Base-by-base conservation (phyloP, 2,888 invertebrate species). In the Chrysomela aeneicollis region DNA sequence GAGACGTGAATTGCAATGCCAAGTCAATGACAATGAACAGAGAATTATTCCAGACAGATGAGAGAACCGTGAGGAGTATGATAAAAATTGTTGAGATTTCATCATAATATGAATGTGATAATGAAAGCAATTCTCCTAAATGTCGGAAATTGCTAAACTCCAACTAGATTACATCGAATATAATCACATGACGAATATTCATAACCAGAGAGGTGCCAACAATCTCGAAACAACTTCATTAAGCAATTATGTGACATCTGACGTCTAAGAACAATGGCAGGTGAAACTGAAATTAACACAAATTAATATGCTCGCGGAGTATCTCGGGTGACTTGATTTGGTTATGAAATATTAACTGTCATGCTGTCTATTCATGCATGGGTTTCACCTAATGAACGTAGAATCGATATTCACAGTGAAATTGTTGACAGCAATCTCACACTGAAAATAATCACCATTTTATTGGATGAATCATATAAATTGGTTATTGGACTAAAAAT, bases 341-440 rank as follows among this genome's bases (percentile, higher is more conserved):
- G 77, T 78, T 78, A 79, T 81, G 77, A 80, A 81, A 79, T 80
- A 80, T 81, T 81, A 77, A 81, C 73, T 74, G 71, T 76, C 76
- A 72, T 74, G 22, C 59, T 61, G 58, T 64, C 65, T 64, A 68
- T 65, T 65, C 63, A 65, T 68, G 68, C 68, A 68, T 68, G 63
- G 54, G 47, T 55, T 52, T 61, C 53, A 32, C 10, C 9, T 42
- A 42, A 42, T 42, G 8, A 42, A 15, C 42, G 15, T 42, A 12
- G 3, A n/a, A 15, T 15, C 42, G 42, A 42, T 42, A 42, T 42
- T 15, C 9, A 12, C 5, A 12, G 42, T 2, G 42, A 15, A 26
- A 6, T 5, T 26, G 26, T 3, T 26, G 26, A 5, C 26, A 6
- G 6, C 26, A 26, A 26, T 26, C 6, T 6, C 26, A 26, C 6